A percentile compares a stretch with the other conserved stretches of the same genome.
Evolutionary conservation across 2,888 invertebrate species (phyloP).

Genomic region (Erebia aethiops): DNA sequence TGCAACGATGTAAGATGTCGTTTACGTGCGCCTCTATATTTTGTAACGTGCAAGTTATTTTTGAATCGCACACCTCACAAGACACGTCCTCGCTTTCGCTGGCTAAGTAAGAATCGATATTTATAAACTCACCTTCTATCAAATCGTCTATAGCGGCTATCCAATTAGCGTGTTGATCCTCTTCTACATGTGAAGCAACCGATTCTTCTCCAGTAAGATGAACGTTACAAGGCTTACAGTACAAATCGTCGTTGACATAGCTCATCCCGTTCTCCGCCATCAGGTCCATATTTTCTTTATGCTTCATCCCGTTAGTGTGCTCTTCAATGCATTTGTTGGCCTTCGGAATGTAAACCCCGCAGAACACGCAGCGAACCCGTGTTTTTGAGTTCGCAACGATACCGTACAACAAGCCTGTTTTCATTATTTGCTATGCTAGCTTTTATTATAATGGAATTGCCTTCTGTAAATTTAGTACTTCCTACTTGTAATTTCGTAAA

Average conservation of each 20-base stretch:
- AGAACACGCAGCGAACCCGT: slow-evolving; percentile 64
- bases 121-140: slow-evolving; percentile 62
- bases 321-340: slow-evolving; percentile 68
- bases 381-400: slow-evolving; percentile 63
- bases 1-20: slow-evolving; percentile 53
- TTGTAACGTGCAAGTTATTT: slow-evolving; percentile 52
- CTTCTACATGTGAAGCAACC: slow-evolving; percentile 56
- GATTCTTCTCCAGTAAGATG: slow-evolving; percentile 56
- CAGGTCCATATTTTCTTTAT: slow-evolving; percentile 61
- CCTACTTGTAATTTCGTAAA: slow-evolving; percentile 41
- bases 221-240: slow-evolving; percentile 61
- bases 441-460: not conserved
- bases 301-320: slow-evolving; percentile 63
- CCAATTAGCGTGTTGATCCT: slow-evolving; percentile 62
- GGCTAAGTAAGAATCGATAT: slow-evolving; percentile 55
- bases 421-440: slow-evolving; percentile 52
- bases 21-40: slow-evolving; percentile 63
- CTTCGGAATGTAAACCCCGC: slow-evolving; percentile 66
- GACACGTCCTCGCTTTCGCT: slow-evolving; percentile 56
- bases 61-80: slow-evolving; percentile 59
- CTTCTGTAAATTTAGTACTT: slow-evolving; percentile 13
- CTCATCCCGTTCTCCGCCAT: slow-evolving; percentile 61
- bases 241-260: slow-evolving; percentile 51
- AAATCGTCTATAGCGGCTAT: slow-evolving; percentile 61
- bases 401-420: slow-evolving; percentile 58